Percentiles rank a stretch among this genome's conserved stretches.
Conservation (phyloP, 2,113 vertebrate genomes). For the Bucco capensis region DNA sequence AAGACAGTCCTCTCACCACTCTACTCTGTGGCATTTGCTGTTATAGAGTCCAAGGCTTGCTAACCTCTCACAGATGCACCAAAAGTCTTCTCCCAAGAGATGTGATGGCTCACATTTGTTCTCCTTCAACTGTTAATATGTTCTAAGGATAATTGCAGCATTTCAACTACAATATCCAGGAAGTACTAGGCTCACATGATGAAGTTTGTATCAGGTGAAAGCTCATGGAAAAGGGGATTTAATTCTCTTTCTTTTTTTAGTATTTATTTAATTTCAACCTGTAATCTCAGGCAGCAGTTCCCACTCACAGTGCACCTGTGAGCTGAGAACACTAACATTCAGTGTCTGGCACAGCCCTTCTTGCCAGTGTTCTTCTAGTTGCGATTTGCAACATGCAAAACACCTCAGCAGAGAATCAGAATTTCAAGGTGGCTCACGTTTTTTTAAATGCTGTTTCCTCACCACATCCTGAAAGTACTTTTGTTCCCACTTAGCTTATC, state of each 20-base stretch:
- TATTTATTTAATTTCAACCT: background rate
- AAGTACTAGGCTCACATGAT: background rate
- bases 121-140: background rate
- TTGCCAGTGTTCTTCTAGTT: background rate
- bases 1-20: background rate
- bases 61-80: background rate
- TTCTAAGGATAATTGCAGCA: background rate
- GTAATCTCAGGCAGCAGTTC: background rate
- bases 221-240: background rate
- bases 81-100: rapidly evolving
- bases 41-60: background rate
- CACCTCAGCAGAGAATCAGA: background rate
- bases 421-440: background rate
- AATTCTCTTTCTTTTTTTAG: background rate
- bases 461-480: background rate
- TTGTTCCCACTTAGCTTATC: background rate
- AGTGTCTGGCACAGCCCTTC: background rate
- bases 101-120: background rate
- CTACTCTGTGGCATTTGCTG: background rate
- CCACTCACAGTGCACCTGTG: background rate
- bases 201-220: background rate
- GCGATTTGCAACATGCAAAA: rapidly evolving
- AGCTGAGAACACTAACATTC: background rate
- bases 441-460: background rate
- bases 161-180: background rate